Evolutionary conservation across 2,797 vertebrate species (phyloP), one percentile per base, ranked within the genome.

Genomic region (Notolabrus celidotus): DNA sequence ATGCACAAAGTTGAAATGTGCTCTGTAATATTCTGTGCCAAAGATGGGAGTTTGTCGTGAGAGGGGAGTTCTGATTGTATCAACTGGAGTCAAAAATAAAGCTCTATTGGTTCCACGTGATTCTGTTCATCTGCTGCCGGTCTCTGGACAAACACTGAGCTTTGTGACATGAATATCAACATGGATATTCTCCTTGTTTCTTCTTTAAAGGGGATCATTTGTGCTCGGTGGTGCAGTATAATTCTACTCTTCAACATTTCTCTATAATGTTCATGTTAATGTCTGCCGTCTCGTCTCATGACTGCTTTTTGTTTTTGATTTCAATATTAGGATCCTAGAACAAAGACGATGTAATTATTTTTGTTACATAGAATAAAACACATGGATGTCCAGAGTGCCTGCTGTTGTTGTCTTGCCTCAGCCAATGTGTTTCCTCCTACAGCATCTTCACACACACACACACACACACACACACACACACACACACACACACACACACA

Each of bases 361-460:
- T 95, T 95, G 92, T 92, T 94, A 95, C 93, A 91, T 93, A 92
- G 92, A 94, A 93, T 93, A 93, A 95, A 95, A 93, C 69, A 91
- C 80, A 76, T 92, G 80, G 63, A 92, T 92, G 93, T 94, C 71
- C 11, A 81, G 72, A 62, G 52, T 47, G 27, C 46, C 5, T 54
- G 50, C 51, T 64, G 58, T 56, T 56, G 59, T 58, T 51, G 41
- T 54, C 19, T 57, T 68, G 33, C 20, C 43, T 55, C 10, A 23
- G 14, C 31, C 14, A 5, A 1, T 34, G 46, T 53, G 53, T 62
- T 67, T 73, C 29, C 29, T 65, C 22, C 15, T 23, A 34, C 8
- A 31, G 34, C 27, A 10, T 61, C 45, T 45, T 67, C n/a, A 54
- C 56, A 27, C 60, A 22, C 20, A 31, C 14, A 29, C 16, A 34